Conservation (phyloP, 2,797 vertebrate species). For the Epinephelus awoara region DNA sequence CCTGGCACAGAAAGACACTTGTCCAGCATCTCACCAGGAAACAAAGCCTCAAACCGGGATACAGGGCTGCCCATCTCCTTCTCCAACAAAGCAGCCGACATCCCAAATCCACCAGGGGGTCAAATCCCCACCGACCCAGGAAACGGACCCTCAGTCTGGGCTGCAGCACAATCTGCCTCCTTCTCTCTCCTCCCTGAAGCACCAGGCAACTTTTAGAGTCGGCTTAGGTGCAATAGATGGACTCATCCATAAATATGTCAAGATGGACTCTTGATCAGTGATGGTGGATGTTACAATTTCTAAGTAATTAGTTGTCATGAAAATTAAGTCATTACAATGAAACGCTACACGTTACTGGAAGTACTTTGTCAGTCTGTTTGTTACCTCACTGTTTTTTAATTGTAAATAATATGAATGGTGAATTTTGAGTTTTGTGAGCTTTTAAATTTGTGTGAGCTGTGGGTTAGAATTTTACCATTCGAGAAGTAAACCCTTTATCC, state of each 20-base stretch:
- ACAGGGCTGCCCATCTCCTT: slow-evolving; percentile 9
- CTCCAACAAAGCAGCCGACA: slow-evolving; percentile 75
- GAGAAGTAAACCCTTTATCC: neutral
- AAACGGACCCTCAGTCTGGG: slow-evolving; percentile 28
- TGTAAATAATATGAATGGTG: neutral
- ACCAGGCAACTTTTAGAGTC: slow-evolving; percentile 81
- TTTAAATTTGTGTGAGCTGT: neutral
- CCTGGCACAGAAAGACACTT: slow-evolving; percentile 46
- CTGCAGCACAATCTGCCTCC: neutral
- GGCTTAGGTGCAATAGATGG: slow-evolving; percentile 92
- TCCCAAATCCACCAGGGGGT: slow-evolving; percentile 13
- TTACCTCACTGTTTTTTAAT: neutral
- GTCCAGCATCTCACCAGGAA: slow-evolving; percentile 26
- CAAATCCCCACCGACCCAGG: slow-evolving; percentile 15
- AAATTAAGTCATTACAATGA: neutral
- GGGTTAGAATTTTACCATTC: neutral
- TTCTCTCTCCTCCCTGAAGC: slow-evolving; percentile 78
- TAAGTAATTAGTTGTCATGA: neutral
- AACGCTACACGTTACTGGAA: neutral
- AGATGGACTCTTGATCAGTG: slow-evolving; percentile 65
- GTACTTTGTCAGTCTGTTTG: neutral
- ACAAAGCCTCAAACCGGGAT: slow-evolving; percentile 31
- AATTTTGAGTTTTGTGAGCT: neutral
- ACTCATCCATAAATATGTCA: slow-evolving; percentile 91
- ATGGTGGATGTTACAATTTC: neutral